phyloP scores from a whole-genome alignment of 2,888 invertebrate genomes.

The Ectropis crepuscularia region DNA sequence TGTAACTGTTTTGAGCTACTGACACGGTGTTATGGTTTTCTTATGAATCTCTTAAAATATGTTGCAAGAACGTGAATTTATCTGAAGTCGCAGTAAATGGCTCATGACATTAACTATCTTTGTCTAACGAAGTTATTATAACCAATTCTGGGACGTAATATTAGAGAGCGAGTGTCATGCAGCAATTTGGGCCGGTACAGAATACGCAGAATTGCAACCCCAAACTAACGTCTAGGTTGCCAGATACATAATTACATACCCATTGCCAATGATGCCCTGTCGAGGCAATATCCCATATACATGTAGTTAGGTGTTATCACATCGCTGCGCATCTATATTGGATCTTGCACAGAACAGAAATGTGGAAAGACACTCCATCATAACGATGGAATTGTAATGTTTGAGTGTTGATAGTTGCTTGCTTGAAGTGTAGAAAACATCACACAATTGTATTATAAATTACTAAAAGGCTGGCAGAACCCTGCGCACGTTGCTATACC shows the following conservation, averaged over 20 bases:
- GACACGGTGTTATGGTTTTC: too few relatives aligned
- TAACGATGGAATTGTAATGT: not conserved
- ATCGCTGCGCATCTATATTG: slow-evolving; percentile 8
- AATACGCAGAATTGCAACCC: not conserved
- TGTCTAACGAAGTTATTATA: too few relatives aligned
- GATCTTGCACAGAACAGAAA: slow-evolving; percentile 7
- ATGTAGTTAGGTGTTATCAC: slow-evolving; percentile 10
- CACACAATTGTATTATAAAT: not conserved
- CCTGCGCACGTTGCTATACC: too few relatives aligned
- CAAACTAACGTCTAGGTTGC: not conserved
- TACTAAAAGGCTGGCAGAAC: too few relatives aligned
- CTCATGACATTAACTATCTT: too few relatives aligned
- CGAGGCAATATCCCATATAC: slow-evolving; percentile 10
- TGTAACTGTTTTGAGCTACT: too few relatives aligned
- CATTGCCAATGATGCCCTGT: slow-evolving; percentile 4
- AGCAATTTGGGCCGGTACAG: not conserved
- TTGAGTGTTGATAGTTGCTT: not conserved
- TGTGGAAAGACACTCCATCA: slow-evolving; percentile 1
- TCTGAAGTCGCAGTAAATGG: too few relatives aligned
- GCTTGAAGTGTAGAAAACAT: not conserved
- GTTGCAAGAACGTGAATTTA: too few relatives aligned
- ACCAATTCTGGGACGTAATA: too few relatives aligned
- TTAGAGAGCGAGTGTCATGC: not conserved
- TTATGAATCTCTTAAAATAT: too few relatives aligned
- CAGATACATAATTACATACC: slow-evolving; percentile 5